Evolutionary conservation across 2,113 vertebrate genomes (phyloP).

Genomic region (Peromyscus californicus): DNA sequence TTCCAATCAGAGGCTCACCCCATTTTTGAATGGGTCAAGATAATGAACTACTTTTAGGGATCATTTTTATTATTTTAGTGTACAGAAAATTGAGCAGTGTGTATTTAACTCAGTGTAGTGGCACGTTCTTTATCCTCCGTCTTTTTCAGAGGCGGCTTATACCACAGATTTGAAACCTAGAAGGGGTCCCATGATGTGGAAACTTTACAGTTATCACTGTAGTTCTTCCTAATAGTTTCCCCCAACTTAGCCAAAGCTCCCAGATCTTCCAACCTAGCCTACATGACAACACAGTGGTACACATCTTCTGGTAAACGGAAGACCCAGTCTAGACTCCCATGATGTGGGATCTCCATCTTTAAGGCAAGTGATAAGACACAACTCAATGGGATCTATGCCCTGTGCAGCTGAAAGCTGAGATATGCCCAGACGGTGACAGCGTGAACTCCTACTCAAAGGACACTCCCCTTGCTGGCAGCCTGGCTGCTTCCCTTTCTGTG

Average conservation of each 20-base stretch:
- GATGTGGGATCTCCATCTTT: accelerated
- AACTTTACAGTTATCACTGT: background rate
- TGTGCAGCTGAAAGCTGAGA: background rate
- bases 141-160: background rate
- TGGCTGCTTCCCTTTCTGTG: background rate
- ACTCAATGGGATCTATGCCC: background rate
- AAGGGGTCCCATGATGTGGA: background rate
- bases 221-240: background rate
- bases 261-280: background rate
- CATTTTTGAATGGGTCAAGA: background rate
- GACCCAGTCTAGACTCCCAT: background rate
- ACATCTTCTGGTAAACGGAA: background rate
- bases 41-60: background rate
- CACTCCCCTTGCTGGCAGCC: background rate
- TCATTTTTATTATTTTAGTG: background rate
- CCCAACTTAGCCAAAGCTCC: background rate
- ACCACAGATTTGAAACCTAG: background rate
- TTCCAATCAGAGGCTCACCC: background rate
- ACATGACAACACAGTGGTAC: background rate
- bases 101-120: background rate
- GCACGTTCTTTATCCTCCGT: background rate
- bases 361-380: background rate
- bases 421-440: background rate
- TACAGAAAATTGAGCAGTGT: background rate
- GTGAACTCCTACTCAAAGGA: background rate